A percentile compares a stretch with the other conserved stretches of the same genome.
Conservation (phyloP, 1,140 invertebrate genomes). For the Theocolax elegans region DNA sequence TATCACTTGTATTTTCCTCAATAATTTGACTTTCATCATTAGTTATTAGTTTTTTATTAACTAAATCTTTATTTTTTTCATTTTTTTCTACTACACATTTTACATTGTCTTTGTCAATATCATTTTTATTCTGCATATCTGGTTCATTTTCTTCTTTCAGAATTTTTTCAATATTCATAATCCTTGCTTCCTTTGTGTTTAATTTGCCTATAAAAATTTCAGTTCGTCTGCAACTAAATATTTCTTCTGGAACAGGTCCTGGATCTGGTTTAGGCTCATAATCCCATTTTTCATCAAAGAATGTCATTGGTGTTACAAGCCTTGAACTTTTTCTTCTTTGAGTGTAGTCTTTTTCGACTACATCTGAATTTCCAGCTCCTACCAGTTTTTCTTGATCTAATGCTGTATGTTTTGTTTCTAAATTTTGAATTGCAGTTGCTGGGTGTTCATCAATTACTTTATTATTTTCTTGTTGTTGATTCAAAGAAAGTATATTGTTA, state of each 20-base stretch:
- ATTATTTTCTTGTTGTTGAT: not conserved
- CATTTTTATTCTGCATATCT: not conserved
- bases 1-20: not conserved
- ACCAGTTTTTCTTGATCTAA: not conserved
- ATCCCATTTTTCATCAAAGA: slow-evolving; percentile 6
- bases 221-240: slow-evolving; percentile 35
- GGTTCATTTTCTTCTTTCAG: slow-evolving; percentile 9
- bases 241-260: not conserved
- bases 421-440: not conserved
- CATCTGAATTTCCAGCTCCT: not conserved
- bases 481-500: not conserved
- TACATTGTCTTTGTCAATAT: not conserved
- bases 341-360: not conserved
- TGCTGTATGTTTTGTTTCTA: not conserved
- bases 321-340: slow-evolving; percentile 14
- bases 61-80: not conserved
- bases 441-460: not conserved
- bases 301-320: not conserved
- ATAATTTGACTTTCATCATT: not conserved
- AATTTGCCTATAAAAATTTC: slow-evolving; percentile 35
- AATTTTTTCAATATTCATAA: slow-evolving; percentile 23
- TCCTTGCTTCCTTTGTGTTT: slow-evolving; percentile 28
- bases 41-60: not conserved
- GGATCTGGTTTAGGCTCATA: slow-evolving; percentile 14
- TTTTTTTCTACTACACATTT: not conserved